phyloP scores from a whole-genome alignment of 2,888 invertebrate genomes.

The Nymphalis c-album region DNA sequence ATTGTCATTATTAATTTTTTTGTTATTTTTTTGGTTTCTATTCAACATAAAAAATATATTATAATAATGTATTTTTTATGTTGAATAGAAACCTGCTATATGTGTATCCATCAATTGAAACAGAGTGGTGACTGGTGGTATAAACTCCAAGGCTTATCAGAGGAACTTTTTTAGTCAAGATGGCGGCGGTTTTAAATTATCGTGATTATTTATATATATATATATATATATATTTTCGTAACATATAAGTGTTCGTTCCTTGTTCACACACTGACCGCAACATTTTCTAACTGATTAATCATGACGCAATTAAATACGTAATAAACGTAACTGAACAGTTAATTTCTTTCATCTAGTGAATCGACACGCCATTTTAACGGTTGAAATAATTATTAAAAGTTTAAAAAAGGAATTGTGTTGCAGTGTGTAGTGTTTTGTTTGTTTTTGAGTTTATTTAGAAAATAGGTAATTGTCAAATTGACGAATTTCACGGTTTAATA shows the following conservation, averaged over 20 bases:
- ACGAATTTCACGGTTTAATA: not conserved
- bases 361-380: conserved; percentile 19
- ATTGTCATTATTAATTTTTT: too few relatives aligned
- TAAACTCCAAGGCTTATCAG: too few relatives aligned
- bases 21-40: too few relatives aligned
- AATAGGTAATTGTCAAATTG: not conserved
- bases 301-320: conserved; percentile 34
- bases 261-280: conserved; percentile 11
- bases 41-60: too few relatives aligned
- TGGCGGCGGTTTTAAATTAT: too few relatives aligned
- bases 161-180: too few relatives aligned
- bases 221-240: too few relatives aligned
- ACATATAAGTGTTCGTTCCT: not conserved
- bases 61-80: too few relatives aligned
- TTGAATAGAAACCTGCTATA: too few relatives aligned
- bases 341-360: conserved; percentile 34
- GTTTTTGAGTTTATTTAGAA: not conserved
- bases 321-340: conserved; percentile 31
- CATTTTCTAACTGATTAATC: conserved; percentile 38
- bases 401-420: not conserved
- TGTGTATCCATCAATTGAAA: too few relatives aligned
- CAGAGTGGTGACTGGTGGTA: too few relatives aligned
- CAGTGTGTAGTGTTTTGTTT: not conserved
- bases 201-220: too few relatives aligned
- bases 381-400: not conserved